Percentiles rank a stretch among this genome's conserved stretches.
Conservation (phyloP, 2,113 vertebrate genomes). For the Lichenostomus cassidix region DNA sequence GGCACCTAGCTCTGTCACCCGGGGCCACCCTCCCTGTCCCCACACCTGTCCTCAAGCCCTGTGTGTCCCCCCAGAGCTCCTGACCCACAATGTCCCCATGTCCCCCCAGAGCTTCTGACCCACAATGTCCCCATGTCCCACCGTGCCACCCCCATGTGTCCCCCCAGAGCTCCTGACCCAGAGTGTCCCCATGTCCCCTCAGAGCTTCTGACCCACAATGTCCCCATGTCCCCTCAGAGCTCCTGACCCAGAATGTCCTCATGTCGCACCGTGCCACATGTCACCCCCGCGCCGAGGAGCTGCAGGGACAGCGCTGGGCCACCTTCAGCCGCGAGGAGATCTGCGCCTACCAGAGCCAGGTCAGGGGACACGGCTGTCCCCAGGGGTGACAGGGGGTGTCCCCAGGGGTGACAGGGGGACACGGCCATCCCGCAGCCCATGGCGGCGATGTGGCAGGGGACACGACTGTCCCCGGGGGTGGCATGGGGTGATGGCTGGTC, state of each 20-base stretch:
- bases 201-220: constrained; percentile 90
- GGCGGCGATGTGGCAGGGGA: constrained; percentile 89
- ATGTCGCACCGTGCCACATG: constrained; percentile 87
- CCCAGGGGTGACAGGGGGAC: no score
- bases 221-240: constrained; percentile 70
- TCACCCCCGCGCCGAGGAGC: constrained; percentile 83
- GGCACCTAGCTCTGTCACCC: no score
- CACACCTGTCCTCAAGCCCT: not conserved
- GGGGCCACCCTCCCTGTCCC: not conserved
- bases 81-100: no score
- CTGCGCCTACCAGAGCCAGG: constrained; percentile 86
- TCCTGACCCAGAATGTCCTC: constrained; percentile 83
- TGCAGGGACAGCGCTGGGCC: constrained; percentile 81
- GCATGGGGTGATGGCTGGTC: no score
- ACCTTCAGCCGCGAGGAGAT: constrained; percentile 86
- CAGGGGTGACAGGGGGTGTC: not conserved
- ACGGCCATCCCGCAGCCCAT: constrained; percentile 67
- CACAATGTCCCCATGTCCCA: no score
- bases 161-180: no score
- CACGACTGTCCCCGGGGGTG: no score
- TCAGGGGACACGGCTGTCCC: not conserved
- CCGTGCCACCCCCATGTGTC: no score
- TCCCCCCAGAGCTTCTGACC: no score
- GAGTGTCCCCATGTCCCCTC: not conserved
- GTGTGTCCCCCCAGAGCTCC: no score